phyloP scores from a whole-genome alignment of 1,140 invertebrate species.

The Eueides isabella region DNA sequence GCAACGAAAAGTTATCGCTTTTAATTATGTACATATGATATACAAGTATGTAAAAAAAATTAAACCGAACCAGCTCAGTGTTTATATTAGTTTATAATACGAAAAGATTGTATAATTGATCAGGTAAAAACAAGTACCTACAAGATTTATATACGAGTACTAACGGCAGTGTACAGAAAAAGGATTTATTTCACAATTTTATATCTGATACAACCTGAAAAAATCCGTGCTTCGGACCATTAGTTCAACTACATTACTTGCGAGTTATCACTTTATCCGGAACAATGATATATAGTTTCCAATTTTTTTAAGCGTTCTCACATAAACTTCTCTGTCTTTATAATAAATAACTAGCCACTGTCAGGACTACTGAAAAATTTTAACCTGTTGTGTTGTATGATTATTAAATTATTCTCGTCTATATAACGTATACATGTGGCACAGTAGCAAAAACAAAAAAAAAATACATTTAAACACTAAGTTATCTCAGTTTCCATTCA shows the following conservation, averaged over 20 bases:
- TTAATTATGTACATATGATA: too few species aligned
- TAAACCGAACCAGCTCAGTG: too few species aligned
- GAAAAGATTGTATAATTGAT: too few species aligned
- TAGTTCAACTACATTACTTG: conserved; percentile 7
- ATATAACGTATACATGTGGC: background rate
- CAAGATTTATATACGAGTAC: too few species aligned
- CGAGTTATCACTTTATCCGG: conserved; percentile 8
- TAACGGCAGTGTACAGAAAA: background rate
- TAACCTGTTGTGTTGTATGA: background rate
- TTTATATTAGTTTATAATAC: too few species aligned
- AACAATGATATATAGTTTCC: conserved; percentile 3
- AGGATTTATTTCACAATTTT: background rate
- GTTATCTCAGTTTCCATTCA: background rate
- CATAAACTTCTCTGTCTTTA: background rate
- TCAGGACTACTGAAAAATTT: background rate
- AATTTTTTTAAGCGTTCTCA: background rate
- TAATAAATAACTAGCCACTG: background rate
- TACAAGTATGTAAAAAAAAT: too few species aligned
- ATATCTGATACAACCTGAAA: background rate
- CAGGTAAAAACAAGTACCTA: too few species aligned
- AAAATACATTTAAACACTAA: background rate
- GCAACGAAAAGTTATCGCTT: too few species aligned
- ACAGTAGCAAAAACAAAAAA: background rate
- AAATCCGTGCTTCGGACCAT: background rate
- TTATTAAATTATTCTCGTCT: background rate